Evolutionary conservation across 2,888 invertebrate species (phyloP), one percentile per base, ranked within the genome.

Genomic region (Agrotis ipsilon): DNA sequence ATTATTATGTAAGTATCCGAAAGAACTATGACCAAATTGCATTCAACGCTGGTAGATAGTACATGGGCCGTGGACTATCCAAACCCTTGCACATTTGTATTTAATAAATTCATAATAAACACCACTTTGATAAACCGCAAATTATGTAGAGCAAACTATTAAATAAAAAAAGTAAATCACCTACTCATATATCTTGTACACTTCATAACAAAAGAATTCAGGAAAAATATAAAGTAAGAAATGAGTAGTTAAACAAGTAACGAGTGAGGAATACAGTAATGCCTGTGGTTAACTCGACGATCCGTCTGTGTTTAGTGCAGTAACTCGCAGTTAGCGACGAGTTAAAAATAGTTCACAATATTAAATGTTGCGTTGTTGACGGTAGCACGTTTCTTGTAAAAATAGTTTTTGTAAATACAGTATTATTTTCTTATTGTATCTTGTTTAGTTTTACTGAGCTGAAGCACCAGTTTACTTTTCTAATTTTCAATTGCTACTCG

Each of bases 211-310:
- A 24, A 14, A 39, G 18, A 27, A 9, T n/a, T 0, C 2, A 45
- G 43, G n/a, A 69, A 73, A 72, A 16, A 59, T n/a, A 49, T 27
- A 7, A 32, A 51, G 3, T 21, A 7, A 27, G 74, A 45, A 74
- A 74, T 51, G 1, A 51, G 24, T 18, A 21, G 49, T n/a, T 32
- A 13, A 39, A 16, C 49, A 9, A 43, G 48, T 13, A 0, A 62
- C 5, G 2, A 45, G 49, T n/a, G n/a, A 45, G 13, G 24, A 24
- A 32, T 24, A 45, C 19, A 46, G 65, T 64, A 0, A 51, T 52
- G 13, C 6, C 1, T 7, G 64, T 27, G 27, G 64, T 45, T 19
- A 39, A 46, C 49, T 64, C 51, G 32, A 18, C 21, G 18, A n/a
- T 21, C n/a, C 21, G 21, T 24, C 62, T 14, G 3, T 27, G 74